Evolutionary conservation across 2,888 invertebrate species (phyloP), one percentile per base, ranked within the genome.

Genomic region (Rhorus exstirpatorius): DNA sequence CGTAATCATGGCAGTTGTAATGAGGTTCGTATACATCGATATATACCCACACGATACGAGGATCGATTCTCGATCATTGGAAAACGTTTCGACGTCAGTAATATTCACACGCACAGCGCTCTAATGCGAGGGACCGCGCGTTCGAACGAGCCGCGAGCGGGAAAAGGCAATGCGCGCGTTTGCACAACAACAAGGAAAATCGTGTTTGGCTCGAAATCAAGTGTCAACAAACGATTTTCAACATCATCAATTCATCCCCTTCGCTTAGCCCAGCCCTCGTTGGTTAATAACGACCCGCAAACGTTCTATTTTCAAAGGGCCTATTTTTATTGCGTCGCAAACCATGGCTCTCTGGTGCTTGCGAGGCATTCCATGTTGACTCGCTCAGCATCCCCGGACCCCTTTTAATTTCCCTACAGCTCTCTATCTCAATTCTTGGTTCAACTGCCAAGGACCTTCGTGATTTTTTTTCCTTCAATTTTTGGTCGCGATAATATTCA

Each of bases 1-100:
- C 70, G 81, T 78, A 78, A 82, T 82, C 63, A 74, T 31, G 70
- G 68, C 58, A 70, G 74, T 82, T 78, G 65, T 38, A 58, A 58
- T 12, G 38, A 72, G 77, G 60, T 46, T 38, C 53, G 44, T 55
- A 46, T 3, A 6, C 44, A 19, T 17, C 6, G 17, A 12, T 55
- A 46, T 3, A 6, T 31, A 19, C 26, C 6, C 26, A 12, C 26
- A 58, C 21, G 19, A 10, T 3, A 38, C 61, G 17, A 21, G 44
- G 60, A 49, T 77, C 76, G 60, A 67, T 65, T 14, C 60, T 76
- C 65, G 65, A 49, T 71, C 44, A 67, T 58, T 63, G 58, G n/a
- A 49, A 55, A 49, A 55, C 63, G 60, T 41, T 26, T 35, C 14
- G 7, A 58, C 70, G 44, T 51, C 70, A 61, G 7, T n/a, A n/a